Percentiles rank a stretch among this genome's conserved stretches.
phyloP scores from a whole-genome alignment of 30 jellyfish, hydroid and myxozoan species.

The Phacellophora camtschatica region DNA sequence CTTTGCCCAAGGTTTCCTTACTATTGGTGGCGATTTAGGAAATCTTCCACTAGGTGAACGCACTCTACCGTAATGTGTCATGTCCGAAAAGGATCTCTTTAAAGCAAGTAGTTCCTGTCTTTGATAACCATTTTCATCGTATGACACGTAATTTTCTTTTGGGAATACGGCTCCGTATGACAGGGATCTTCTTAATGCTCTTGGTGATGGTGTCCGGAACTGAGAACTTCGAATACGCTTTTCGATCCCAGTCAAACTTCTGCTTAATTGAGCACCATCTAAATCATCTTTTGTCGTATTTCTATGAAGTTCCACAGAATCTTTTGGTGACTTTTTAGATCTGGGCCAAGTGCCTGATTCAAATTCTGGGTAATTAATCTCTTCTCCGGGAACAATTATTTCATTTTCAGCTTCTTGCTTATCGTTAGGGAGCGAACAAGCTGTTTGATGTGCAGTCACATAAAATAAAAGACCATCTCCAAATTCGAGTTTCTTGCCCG shows the following conservation, averaged over 20 bases:
- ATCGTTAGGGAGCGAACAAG: neutral
- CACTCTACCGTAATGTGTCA: slow-evolving; percentile 5
- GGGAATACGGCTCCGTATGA: slow-evolving; percentile 57
- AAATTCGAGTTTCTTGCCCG: neutral
- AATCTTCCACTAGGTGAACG: neutral
- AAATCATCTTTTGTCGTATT: neutral
- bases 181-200: slow-evolving; percentile 12
- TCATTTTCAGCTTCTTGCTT: slow-evolving; percentile 31
- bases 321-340: slow-evolving; percentile 6
- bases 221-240: slow-evolving; percentile 52
- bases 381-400: slow-evolving; percentile 6
- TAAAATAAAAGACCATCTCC: slow-evolving; percentile 36
- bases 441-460: slow-evolving; percentile 45
- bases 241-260: slow-evolving; percentile 54
- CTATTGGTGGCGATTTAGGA: slow-evolving; percentile 1
- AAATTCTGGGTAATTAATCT: neutral
- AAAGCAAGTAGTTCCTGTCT: neutral
- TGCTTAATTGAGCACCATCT: neutral
- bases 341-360: slow-evolving; percentile 28
- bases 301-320: neutral
- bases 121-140: neutral
- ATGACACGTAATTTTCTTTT: slow-evolving; percentile 53
- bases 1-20: slow-evolving; percentile 18
- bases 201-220: slow-evolving; percentile 43
- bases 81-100: slow-evolving; percentile 50